These are phyloP conservation scores for Ormyrus nitidulus DNA, from an alignment of 2,888 invertebrate genomes.

Conservation along the genomic window DNA sequence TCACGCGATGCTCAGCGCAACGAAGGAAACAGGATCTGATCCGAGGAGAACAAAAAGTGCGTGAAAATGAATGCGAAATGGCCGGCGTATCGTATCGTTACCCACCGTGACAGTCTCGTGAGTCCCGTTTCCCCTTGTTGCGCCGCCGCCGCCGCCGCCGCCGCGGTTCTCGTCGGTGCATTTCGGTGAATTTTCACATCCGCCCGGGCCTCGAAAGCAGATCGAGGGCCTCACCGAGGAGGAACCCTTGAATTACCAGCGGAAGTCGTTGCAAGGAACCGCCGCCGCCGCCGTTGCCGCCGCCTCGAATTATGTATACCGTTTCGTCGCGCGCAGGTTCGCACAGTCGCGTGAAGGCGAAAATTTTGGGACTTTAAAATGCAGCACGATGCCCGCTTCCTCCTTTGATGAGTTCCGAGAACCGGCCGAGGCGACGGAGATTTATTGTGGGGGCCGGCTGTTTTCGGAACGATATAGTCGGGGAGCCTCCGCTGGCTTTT, in stretches of 20 bases:
- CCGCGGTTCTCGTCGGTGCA: conserved; percentile 16
- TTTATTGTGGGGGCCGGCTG: neutral
- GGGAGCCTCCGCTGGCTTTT: no score
- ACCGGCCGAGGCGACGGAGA: conserved; percentile 3
- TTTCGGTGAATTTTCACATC: conserved; percentile 63
- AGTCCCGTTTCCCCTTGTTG: conserved; percentile 32
- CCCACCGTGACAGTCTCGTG: conserved; percentile 62
- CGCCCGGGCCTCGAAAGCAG: conserved; percentile 34
- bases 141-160: neutral
- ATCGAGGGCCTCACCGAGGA: conserved; percentile 10
- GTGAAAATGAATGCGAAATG: conserved; percentile 64
- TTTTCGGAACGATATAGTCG: no score
- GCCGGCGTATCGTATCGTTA: conserved; percentile 61
- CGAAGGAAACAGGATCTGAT: conserved; percentile 53
- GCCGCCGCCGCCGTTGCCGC: conserved; percentile 50
- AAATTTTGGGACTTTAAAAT: conserved; percentile 43
- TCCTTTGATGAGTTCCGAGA: no score
- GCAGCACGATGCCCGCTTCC: neutral
- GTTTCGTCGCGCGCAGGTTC: conserved; percentile 31
- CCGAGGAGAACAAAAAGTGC: conserved; percentile 56
- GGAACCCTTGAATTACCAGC: conserved; percentile 65
- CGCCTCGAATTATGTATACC: conserved; percentile 60
- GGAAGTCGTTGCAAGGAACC: conserved; percentile 65
- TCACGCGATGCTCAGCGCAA: conserved; percentile 57
- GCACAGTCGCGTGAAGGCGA: conserved; percentile 20